Evolutionary conservation across 2,797 vertebrate species (phyloP).

Genomic region (Hirundo rustica): DNA sequence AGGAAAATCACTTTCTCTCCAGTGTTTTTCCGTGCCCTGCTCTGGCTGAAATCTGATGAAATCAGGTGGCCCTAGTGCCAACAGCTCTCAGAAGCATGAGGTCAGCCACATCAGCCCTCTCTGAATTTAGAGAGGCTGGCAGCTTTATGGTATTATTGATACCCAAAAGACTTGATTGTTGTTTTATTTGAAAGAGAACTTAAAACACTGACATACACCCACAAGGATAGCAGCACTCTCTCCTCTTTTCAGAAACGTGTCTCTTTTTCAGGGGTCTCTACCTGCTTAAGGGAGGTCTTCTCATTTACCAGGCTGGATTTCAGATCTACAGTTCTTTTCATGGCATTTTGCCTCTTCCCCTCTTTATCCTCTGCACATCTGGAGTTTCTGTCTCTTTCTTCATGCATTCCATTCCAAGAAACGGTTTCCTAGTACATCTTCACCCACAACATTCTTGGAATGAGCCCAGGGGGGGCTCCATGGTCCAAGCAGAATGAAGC

Average conservation of each 20-base stretch:
- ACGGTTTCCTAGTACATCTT: not conserved
- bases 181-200: not conserved
- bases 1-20: not conserved
- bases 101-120: fast-evolving
- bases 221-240: not conserved
- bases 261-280: not conserved
- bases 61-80: not conserved
- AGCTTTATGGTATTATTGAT: not conserved
- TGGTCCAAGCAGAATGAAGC: not conserved
- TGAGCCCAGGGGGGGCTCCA: not conserved
- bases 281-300: not conserved
- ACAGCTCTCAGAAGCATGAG: not conserved
- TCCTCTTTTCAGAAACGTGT: not conserved
- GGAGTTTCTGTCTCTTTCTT: not conserved
- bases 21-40: not conserved
- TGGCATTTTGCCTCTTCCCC: not conserved
- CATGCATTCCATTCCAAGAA: not conserved
- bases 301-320: not conserved
- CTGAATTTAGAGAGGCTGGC: not conserved
- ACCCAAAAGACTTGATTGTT: not conserved
- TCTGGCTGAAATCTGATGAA: not conserved
- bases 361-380: not conserved
- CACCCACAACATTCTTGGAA: not conserved
- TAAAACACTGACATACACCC: not conserved
- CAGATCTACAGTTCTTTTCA: not conserved